phyloP scores from a whole-genome alignment of 2,113 vertebrate genomes.

The Dasyurus viverrinus region DNA sequence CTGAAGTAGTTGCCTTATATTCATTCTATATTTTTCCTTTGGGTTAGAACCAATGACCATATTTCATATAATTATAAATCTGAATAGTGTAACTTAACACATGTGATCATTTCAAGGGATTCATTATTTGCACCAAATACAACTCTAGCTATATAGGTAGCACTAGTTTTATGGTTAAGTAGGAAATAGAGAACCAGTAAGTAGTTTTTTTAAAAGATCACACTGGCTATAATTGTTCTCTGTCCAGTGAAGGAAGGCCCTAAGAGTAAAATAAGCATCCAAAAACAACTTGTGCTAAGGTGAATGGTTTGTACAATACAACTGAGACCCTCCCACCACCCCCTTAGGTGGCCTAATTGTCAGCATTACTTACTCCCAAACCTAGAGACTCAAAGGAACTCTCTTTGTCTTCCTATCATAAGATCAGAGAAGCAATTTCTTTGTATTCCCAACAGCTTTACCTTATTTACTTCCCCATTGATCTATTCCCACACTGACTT shows the following conservation, averaged over 20 bases:
- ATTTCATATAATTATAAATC: background rate
- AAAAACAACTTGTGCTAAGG: accelerated
- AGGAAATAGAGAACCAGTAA: slow-evolving; percentile 6
- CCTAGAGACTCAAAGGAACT: background rate
- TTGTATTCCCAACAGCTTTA: background rate
- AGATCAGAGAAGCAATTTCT: background rate
- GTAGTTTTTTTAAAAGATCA: background rate
- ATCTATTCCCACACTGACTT: background rate
- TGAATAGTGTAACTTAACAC: background rate
- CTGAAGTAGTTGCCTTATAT: background rate
- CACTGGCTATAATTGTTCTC: background rate
- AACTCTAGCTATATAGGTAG: background rate
- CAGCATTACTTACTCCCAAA: background rate
- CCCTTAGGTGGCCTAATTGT: background rate
- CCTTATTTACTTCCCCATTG: background rate
- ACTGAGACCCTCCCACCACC: background rate
- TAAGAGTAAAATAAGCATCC: background rate
- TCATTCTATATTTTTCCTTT: background rate
- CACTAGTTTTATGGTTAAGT: background rate
- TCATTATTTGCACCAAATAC: background rate
- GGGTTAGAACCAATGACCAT: background rate
- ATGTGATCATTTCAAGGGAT: background rate
- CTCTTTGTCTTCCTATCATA: background rate
- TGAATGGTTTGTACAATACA: background rate
- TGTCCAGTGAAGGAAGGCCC: background rate